Evolutionary conservation across 1,140 invertebrate genomes (phyloP).

Genomic region (Reticulitermes speratus): DNA sequence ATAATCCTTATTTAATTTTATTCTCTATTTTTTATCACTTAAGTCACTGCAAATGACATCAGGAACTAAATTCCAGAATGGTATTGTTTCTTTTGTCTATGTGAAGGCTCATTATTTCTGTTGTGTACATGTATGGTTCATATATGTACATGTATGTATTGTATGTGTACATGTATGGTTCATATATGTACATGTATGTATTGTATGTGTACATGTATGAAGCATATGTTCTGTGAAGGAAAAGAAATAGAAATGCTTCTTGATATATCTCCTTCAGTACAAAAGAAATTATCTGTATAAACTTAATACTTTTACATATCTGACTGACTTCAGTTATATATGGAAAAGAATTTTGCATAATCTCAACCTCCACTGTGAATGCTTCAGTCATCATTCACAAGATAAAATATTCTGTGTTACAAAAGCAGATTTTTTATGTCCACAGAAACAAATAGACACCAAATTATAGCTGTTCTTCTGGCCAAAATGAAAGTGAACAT

Average conservation of each 20-base stretch:
- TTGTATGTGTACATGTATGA: neutral
- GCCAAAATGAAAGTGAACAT: no score
- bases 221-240: neutral
- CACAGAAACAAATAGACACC: no score
- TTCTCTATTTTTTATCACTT: neutral
- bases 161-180: neutral
- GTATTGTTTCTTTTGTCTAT: neutral
- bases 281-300: neutral
- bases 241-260: neutral
- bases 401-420: no score
- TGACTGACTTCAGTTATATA: neutral
- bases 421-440: no score
- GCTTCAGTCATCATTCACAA: neutral
- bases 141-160: no score
- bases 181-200: no score
- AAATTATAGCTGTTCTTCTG: no score
- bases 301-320: neutral
- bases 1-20: neutral
- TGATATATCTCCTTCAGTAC: neutral
- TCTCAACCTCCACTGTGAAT: neutral
- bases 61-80: neutral
- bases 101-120: neutral
- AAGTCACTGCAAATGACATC: slow-evolving; percentile 8
- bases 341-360: neutral
- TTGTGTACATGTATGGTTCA: neutral